phyloP scores from a whole-genome alignment of 2,113 vertebrate species.

The Clarias batrachus region DNA sequence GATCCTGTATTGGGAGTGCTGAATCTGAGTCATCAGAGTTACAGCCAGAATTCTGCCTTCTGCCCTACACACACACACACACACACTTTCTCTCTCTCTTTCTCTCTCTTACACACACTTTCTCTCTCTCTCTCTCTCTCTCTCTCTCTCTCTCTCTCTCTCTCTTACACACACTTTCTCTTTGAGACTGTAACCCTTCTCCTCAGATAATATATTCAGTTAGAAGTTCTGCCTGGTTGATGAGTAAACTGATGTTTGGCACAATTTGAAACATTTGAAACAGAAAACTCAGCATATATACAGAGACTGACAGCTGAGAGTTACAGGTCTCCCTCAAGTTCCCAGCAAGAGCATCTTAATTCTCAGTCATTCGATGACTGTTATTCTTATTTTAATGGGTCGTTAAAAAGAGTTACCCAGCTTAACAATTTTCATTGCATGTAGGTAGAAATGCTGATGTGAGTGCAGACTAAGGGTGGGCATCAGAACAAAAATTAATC shows the following conservation, averaged over 20 bases:
- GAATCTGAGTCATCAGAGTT: conserved; percentile 67
- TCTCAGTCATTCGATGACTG: neutral
- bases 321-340: neutral
- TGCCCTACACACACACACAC: conserved; percentile 23
- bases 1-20: conserved; percentile 37
- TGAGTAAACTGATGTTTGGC: neutral
- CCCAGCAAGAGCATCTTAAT: neutral
- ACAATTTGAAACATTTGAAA: neutral
- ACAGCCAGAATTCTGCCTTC: conserved; percentile 45
- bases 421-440: neutral
- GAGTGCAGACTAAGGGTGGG: neutral
- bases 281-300: neutral
- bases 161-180: neutral
- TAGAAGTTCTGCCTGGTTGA: conserved; percentile 40
- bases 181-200: conserved; percentile 1
- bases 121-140: neutral
- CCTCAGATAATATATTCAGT: conserved; percentile 58
- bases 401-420: neutral
- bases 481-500: neutral
- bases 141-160: neutral
- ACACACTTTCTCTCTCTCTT: neutral
- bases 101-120: neutral
- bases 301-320: neutral
- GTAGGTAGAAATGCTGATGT: neutral
- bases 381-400: neutral